Evolutionary conservation across 2,888 invertebrate species (phyloP), one percentile per base, ranked within the genome.

Genomic region (Oligia strigilis): DNA sequence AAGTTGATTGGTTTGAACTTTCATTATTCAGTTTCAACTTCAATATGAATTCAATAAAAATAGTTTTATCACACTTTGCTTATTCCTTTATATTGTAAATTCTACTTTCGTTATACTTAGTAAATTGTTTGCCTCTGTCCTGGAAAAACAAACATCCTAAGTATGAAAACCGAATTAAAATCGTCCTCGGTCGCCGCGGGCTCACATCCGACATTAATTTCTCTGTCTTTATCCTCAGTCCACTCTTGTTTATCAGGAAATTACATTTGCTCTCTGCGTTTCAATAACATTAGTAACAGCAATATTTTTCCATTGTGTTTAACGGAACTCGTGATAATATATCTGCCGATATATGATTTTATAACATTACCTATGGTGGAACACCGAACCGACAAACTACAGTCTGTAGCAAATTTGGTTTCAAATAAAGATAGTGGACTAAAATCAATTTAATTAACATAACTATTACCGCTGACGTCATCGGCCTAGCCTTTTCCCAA

Each of bases 231-330:
- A 9, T 43, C 36, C 72, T 58, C 23, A n/a, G 49, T 64, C 49
- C 70, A 29, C 17, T 23, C 4, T 55, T 55, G 14, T 71, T 17
- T 9, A 40, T 23, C 75, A 84, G 84, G 85, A 89, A 89, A 87
- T 87, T 81, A 72, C 79, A 14, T 67, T 74, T 71, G 71, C 77
- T 80, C 36, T 72, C 64, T 67, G 36, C 75, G 17, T 73, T 55
- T 14, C 67, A 23, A 29, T 52, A 43, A 55, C 23, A 43, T 36
- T 23, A 23, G 29, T 64, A 13, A 36, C 1, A 52, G 8, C 23
- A 17, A 5, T 23, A 2, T 29, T 77, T 29, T 36, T 29, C 23
- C 14, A 23, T 14, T 19, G 46, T 13, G 4, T 29, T 62, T 2
- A 62, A 19, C 14, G 29, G 19, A 46, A 46, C 14, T 71, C 14